Percentiles rank a stretch among this genome's conserved stretches.
Conservation (phyloP, 2,797 vertebrate species). For the Zalophus californianus region DNA sequence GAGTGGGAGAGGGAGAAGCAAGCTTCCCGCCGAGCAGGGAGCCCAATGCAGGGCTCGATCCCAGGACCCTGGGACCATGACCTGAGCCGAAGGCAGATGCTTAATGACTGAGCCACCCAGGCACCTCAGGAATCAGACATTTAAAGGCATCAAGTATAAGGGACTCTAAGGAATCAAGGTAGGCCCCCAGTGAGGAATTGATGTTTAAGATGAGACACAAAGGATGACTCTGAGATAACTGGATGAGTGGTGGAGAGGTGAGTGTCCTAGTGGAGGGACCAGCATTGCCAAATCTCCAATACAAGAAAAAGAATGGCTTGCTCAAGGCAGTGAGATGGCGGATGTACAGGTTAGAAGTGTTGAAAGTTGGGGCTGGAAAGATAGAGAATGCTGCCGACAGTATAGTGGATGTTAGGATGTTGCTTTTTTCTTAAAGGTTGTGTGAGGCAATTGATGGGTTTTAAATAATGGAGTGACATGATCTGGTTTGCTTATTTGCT, state of each 20-base stretch:
- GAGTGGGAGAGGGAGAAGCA: no score
- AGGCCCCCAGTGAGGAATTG: not conserved
- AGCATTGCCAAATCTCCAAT: not conserved
- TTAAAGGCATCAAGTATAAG: not conserved
- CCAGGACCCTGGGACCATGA: no score
- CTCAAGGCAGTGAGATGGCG: not conserved
- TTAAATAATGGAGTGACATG: not conserved
- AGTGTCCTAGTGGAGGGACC: not conserved
- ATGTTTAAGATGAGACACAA: not conserved
- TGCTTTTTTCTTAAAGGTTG: not conserved
- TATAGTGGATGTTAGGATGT: not conserved
- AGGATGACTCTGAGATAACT: not conserved
- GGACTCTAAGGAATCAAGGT: not conserved
- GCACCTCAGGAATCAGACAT: not conserved
- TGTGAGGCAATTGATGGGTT: not conserved
- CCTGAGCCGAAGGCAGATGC: no score
- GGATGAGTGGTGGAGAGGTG: not conserved
- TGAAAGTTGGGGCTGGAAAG: not conserved
- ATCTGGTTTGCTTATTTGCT: not conserved
- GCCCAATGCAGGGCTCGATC: no score
- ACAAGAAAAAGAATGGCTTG: not conserved
- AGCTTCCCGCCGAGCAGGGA: no score
- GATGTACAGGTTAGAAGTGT: not conserved
- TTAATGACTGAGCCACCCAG: no score
- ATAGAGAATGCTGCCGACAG: fast-evolving